phyloP scores from a whole-genome alignment of 2,113 vertebrate species.

The Oreochromis tanganicae region DNA sequence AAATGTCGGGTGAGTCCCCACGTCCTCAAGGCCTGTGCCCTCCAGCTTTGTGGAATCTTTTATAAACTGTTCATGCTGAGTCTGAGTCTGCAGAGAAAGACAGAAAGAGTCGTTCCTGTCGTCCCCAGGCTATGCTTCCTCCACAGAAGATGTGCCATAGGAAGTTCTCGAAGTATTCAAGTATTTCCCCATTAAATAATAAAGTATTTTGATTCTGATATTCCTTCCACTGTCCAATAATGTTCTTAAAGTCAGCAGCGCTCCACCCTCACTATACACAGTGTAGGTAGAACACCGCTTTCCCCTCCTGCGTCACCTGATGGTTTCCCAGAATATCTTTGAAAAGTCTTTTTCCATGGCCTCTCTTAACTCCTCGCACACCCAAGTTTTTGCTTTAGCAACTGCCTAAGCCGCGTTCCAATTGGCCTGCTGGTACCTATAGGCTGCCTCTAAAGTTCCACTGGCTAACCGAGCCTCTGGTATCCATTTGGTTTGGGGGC shows the following conservation, averaged over 20 bases:
- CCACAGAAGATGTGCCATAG: not conserved
- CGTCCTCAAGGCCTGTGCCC: not conserved
- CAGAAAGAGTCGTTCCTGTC: not conserved
- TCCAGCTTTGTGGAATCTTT: not conserved
- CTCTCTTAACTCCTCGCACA: no score
- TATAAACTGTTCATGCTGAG: not conserved
- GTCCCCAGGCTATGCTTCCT: not conserved
- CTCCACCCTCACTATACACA: not conserved
- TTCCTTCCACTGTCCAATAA: not conserved
- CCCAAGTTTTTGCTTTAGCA: no score
- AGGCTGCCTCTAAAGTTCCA: no score
- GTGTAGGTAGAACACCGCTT: not conserved
- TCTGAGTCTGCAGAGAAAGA: not conserved
- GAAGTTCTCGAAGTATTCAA: not conserved
- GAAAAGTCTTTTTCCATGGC: no score
- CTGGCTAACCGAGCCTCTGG: no score
- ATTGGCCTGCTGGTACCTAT: no score
- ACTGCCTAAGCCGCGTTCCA: no score
- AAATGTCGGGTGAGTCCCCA: not conserved
- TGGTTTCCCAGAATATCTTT: no score
- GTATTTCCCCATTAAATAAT: not conserved
- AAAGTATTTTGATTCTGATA: not conserved
- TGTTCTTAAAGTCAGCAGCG: not conserved
- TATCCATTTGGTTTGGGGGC: no score
- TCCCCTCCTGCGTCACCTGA: not conserved